phyloP scores from a whole-genome alignment of 2,797 vertebrate species.

The Thalassophryne amazonica region DNA sequence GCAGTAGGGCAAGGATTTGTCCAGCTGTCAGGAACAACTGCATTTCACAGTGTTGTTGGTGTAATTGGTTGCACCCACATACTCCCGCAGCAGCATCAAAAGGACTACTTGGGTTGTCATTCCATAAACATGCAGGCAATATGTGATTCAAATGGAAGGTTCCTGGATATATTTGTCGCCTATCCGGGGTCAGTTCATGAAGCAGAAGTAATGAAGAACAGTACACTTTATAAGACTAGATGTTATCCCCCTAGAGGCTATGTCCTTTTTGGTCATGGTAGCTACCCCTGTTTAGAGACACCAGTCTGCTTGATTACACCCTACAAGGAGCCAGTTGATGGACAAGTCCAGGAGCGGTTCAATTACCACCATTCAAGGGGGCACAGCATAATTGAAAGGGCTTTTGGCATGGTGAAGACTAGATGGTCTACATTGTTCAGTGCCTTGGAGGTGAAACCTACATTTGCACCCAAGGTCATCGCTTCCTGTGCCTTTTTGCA shows the following conservation, averaged over 20 bases:
- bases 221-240: neutral
- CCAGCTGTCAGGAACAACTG: neutral
- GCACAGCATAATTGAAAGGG: no score
- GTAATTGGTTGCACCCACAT: neutral
- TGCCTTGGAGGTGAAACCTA: slow-evolving; percentile 11
- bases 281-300: neutral
- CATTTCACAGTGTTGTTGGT: slow-evolving; percentile 1
- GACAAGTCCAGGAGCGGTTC: neutral
- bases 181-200: neutral
- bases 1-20: slow-evolving; percentile 6
- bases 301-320: slow-evolving; percentile 14
- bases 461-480: slow-evolving; percentile 7
- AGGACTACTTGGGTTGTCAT: no score
- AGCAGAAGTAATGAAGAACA: neutral
- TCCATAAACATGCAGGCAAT: no score
- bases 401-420: slow-evolving; percentile 10
- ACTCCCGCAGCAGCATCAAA: neutral
- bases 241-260: neutral
- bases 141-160: neutral
- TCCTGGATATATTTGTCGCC: neutral
- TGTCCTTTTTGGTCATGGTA: neutral
- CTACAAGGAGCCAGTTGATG: slow-evolving; percentile 3
- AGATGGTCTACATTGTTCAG: slow-evolving; percentile 4
- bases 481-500: slow-evolving; percentile 11
- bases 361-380: slow-evolving; percentile 5